Base-by-base conservation (phyloP, 2,797 vertebrate genomes). In the Hoplostethus atlanticus region DNA sequence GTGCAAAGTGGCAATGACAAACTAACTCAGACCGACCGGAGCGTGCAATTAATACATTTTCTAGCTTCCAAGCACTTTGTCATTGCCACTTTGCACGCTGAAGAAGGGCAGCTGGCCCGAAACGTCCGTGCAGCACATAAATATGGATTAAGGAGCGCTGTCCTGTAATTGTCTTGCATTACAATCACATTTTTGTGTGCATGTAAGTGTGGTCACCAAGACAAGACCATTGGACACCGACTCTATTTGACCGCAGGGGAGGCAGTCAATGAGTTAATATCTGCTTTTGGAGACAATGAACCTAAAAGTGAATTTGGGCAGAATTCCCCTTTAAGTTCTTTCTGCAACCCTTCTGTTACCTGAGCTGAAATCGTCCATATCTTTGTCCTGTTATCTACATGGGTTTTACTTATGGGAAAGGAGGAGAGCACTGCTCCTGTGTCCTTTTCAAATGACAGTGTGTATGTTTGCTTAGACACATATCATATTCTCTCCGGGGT, bases 221-320 rank as follows among this genome's bases (percentile, higher is more conserved):
- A 34, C 34, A 5, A 34, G 34, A 40, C 8, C 34, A 40, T 40
- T 9, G 21, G 21, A 21, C 21, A 21, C 21, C 21, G 21, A 21
- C 21, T 21, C 21, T 21, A 40, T 40, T 40, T 10, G 38, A 8
- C 10, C 8, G n/a, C 13, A 13, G 50, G 11, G 4, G 36, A 13
- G 21, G 44, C 44, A 2, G 4, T 6, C 1, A 21, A 21, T 21
- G 30, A 36, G 56, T 57, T 46, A 36, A 38, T 21, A 10, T 66
- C 61, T 71, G 28, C 60, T 83, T 79, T 60, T 75, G 79, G 64
- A 80, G 69, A 76, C 59, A 3, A 64, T 62, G 42, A 60, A 82
- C 66, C 71, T 68, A 31, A 77, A 72, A 64, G 52, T 56, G 36
- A 68, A 56, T 68, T 38, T 57, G 12, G 9, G 25, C 30, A 60